These are phyloP conservation scores for Festucalex cinctus DNA, from an alignment of 2,113 vertebrate species.

Conservation along the genomic window DNA sequence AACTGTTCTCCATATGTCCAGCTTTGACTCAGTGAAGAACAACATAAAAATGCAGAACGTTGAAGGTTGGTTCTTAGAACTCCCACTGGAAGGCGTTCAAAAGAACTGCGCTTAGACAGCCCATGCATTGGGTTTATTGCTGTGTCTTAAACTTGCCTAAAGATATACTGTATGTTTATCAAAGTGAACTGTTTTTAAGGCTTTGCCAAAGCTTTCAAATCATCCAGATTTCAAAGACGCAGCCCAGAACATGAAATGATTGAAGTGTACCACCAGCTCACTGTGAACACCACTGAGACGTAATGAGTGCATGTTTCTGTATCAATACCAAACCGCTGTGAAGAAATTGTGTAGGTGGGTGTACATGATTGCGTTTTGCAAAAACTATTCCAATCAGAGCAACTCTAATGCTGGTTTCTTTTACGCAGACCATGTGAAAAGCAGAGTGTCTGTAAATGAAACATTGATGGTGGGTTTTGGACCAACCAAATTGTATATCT, in stretches of 20 bases:
- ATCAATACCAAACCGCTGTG: background rate
- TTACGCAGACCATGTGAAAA: too few relatives aligned
- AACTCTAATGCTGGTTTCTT: too few relatives aligned
- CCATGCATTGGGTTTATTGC: conserved; percentile 39
- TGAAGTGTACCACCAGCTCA: conserved; percentile 34
- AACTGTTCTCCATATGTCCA: conserved; percentile 24
- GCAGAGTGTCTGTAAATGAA: too few relatives aligned
- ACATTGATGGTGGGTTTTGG: too few relatives aligned
- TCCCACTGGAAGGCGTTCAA: conserved; percentile 61
- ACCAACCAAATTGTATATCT: too few relatives aligned
- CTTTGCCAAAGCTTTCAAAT: conserved; percentile 54
- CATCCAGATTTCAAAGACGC: conserved; percentile 53
- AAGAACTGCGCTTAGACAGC: conserved; percentile 39
- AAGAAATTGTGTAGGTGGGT: background rate
- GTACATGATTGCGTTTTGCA: background rate
- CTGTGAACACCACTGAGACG: background rate
- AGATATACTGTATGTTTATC: conserved; percentile 66
- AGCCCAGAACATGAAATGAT: conserved; percentile 49
- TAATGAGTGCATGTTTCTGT: conserved; percentile 15
- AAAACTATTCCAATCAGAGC: too few relatives aligned
- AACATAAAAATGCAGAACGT: conserved; percentile 42
- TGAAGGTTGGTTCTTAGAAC: conserved; percentile 45
- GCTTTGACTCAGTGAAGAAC: conserved; percentile 20
- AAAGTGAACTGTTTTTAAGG: conserved; percentile 65
- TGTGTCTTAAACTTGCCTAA: conserved; percentile 66